These are phyloP conservation scores for Microtus ochrogaster DNA, from an alignment of 2,113 vertebrate genomes.

Conservation along the genomic window DNA sequence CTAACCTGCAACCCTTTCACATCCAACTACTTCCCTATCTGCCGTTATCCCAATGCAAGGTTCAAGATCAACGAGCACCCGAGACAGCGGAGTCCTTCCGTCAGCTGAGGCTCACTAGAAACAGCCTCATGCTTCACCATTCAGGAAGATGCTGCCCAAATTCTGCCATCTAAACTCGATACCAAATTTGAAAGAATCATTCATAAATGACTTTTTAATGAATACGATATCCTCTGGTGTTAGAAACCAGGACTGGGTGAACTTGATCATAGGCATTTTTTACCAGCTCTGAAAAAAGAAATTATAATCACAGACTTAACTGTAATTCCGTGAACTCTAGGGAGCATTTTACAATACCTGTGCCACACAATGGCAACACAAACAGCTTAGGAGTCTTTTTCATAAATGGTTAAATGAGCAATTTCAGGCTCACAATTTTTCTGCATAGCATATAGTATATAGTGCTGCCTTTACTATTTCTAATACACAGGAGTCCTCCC, in stretches of 20 bases:
- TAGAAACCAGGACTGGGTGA: neutral
- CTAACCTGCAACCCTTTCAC: neutral
- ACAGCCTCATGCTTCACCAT: neutral
- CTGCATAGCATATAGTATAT: neutral
- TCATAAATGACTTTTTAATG: constrained; percentile 25
- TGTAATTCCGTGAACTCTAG: neutral
- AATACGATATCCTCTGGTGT: neutral
- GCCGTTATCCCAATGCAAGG: neutral
- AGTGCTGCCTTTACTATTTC: neutral
- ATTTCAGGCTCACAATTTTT: constrained; percentile 1
- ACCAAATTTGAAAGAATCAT: neutral
- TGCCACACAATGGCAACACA: neutral
- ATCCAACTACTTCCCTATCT: neutral
- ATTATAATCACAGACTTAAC: neutral
- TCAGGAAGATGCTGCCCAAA: neutral
- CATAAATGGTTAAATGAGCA: constrained; percentile 45
- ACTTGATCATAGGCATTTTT: constrained; percentile 13
- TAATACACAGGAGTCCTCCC: neutral
- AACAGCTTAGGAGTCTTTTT: constrained; percentile 11
- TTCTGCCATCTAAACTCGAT: constrained; percentile 17
- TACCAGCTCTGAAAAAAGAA: neutral
- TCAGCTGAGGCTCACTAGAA: neutral
- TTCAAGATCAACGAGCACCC: neutral
- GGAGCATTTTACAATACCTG: neutral
- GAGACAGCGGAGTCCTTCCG: neutral